A percentile compares a stretch with the other conserved stretches of the same genome.
phyloP scores from a whole-genome alignment of 2,797 vertebrate species.

The Lagocephalus sceleratus region DNA sequence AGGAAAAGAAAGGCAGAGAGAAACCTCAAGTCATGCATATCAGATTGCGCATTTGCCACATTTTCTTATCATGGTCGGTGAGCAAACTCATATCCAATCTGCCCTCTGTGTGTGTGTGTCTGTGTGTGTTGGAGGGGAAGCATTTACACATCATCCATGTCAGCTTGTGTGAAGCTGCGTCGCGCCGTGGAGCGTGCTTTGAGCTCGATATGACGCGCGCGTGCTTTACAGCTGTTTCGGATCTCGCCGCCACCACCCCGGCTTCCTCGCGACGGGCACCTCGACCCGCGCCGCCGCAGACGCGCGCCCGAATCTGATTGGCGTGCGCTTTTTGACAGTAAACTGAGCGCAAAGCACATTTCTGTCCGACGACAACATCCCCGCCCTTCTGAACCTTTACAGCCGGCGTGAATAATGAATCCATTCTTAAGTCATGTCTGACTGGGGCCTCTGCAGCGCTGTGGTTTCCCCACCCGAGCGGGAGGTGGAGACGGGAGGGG shows the following conservation, averaged over 20 bases:
- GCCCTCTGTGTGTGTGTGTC: conserved; percentile 60
- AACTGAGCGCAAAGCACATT: conserved; percentile 43
- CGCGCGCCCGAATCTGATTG: too few relatives aligned
- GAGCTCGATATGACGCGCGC: conserved; percentile 46
- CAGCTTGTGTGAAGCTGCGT: conserved; percentile 49
- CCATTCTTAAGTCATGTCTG: conserved; percentile 73
- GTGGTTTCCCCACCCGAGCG: conserved; percentile 63
- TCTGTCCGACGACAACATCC: conserved; percentile 38
- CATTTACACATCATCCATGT: conserved; percentile 56
- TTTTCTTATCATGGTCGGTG: conserved; percentile 77
- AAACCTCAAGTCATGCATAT: conserved; percentile 82
- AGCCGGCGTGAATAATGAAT: conserved; percentile 75
- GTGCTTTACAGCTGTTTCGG: conserved; percentile 37
- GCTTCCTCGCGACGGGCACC: conserved; percentile 4
- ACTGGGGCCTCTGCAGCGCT: conserved; percentile 52
- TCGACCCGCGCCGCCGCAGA: too few relatives aligned
- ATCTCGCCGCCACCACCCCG: conserved; percentile 20
- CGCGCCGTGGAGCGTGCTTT: conserved; percentile 50
- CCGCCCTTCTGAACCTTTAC: conserved; percentile 51
- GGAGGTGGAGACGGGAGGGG: conserved; percentile 53
- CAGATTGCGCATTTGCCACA: conserved; percentile 77
- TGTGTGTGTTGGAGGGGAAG: conserved; percentile 25
- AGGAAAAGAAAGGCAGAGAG: conserved; percentile 73
- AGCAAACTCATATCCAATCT: conserved; percentile 73
- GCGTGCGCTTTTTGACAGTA: not conserved